Evolutionary conservation across 2,797 vertebrate species (phyloP).

Genomic region (Coregonus suidteri): DNA sequence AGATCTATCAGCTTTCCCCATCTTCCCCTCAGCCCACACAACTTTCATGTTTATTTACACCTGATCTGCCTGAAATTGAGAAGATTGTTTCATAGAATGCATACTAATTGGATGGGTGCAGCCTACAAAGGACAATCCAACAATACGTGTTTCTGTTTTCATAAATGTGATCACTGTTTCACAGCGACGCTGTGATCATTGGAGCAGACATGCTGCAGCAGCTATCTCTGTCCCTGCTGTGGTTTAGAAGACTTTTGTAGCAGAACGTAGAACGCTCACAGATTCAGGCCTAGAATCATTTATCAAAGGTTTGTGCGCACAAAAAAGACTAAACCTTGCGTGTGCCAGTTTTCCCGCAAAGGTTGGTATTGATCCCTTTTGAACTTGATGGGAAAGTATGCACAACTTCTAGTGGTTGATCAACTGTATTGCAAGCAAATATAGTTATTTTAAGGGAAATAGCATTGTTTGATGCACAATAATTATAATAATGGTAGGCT

Average conservation of each 20-base stretch:
- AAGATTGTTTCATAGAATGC: neutral
- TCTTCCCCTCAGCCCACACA: neutral
- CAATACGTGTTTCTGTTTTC: neutral
- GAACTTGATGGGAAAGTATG: too few species aligned
- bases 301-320: too few species aligned
- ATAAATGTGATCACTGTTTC: neutral
- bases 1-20: neutral
- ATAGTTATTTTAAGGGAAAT: too few species aligned
- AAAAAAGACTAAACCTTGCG: too few species aligned
- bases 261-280: neutral
- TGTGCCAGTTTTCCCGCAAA: too few species aligned
- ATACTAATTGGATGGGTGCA: neutral
- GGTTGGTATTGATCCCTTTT: too few species aligned
- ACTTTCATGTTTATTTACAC: conserved; percentile 17
- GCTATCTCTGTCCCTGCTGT: neutral
- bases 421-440: too few species aligned
- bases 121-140: neutral
- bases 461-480: too few species aligned
- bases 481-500: too few species aligned
- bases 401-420: too few species aligned
- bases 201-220: neutral
- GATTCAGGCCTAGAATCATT: too few species aligned
- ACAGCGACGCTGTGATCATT: neutral
- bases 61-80: neutral
- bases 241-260: neutral